Percentiles rank a stretch among this genome's conserved stretches.
These are phyloP conservation scores for Nothobranchius kuhntae DNA, from an alignment of 2,113 vertebrate genomes.

Conservation along the genomic window DNA sequence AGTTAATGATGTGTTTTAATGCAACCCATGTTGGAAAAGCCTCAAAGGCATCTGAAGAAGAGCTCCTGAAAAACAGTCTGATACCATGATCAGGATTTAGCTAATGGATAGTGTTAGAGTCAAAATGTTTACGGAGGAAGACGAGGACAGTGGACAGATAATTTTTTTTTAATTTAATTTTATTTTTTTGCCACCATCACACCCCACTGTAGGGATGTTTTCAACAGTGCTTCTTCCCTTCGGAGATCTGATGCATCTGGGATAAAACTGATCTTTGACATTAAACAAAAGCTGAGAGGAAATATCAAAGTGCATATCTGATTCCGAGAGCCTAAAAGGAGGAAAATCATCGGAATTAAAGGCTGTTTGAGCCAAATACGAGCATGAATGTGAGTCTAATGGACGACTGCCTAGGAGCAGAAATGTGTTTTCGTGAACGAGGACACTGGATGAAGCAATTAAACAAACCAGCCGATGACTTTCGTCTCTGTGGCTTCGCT, in stretches of 20 bases:
- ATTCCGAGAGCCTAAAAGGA: slow-evolving; percentile 30
- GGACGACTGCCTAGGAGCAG: slow-evolving; percentile 37
- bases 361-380: slow-evolving; percentile 41
- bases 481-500: neutral
- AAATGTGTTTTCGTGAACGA: slow-evolving; percentile 4
- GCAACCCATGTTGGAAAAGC: slow-evolving; percentile 36
- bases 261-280: slow-evolving; percentile 47
- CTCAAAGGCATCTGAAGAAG: slow-evolving; percentile 34
- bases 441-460: slow-evolving; percentile 18
- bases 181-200: neutral
- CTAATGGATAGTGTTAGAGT: slow-evolving; percentile 40
- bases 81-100: slow-evolving; percentile 32
- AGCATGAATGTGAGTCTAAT: slow-evolving; percentile 40
- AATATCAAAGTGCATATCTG: slow-evolving; percentile 67
- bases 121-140: neutral
- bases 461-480: slow-evolving; percentile 9
- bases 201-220: slow-evolving; percentile 27
- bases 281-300: slow-evolving; percentile 44
- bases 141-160: neutral
- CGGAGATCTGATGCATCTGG: slow-evolving; percentile 27
- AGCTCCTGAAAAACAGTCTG: slow-evolving; percentile 27
- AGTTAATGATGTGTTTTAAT: slow-evolving; percentile 43
- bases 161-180: too few species aligned
- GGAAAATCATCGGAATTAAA: slow-evolving; percentile 10
- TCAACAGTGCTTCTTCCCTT: slow-evolving; percentile 24